Evolutionary conservation across 1,140 invertebrate species (phyloP), one percentile per base, ranked within the genome.

Genomic region (Habropoda laboriosa): DNA sequence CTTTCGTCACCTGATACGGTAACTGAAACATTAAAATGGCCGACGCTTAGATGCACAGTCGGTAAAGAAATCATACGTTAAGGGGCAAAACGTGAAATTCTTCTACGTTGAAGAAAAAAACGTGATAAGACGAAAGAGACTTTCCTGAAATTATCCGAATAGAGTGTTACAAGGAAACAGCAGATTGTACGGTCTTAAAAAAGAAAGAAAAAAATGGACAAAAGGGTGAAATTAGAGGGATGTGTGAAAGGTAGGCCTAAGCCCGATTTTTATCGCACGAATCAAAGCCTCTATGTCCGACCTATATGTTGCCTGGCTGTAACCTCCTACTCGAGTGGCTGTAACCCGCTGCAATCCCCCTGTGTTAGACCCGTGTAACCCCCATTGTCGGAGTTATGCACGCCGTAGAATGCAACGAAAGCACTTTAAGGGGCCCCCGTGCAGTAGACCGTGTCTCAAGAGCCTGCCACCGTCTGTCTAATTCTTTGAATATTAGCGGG

Each of bases 401-500:
- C 71, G 57, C 24, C 51, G 83, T 49, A 76, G 81, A 87, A 81
- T 86, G 83, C 86, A 87, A 87, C 75, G 83, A 87, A 88, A 87
- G 87, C 83, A 83, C 81, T 88, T 87, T 86, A 84, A 86, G 87
- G 87, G 87, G 86, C 73, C 67, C n/a, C 79, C 63, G 83, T 79
- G 78, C 81, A 82, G 73, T 40, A 68, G 82, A 86, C 84, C 87
- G 78, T 87, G 76, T 80, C 83, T 87, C 87, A 35, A 88, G 87
- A 63, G 82, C 70, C 66, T 71, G 47, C 83, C 81, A 81, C 80
- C 81, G 84, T 81, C 86, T 86, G 79, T 87, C 79, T 84, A 88
- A 88, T 86, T 87, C 81, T 88, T 88, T 71, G 79, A 81, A 84
- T 86, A 88, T 88, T 88, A 88, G 81, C 81, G 83, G 81, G 80